Percentiles rank a stretch among this genome's conserved stretches.
phyloP scores from a whole-genome alignment of 2,888 invertebrate genomes.

The Zeuzera pyrina region DNA sequence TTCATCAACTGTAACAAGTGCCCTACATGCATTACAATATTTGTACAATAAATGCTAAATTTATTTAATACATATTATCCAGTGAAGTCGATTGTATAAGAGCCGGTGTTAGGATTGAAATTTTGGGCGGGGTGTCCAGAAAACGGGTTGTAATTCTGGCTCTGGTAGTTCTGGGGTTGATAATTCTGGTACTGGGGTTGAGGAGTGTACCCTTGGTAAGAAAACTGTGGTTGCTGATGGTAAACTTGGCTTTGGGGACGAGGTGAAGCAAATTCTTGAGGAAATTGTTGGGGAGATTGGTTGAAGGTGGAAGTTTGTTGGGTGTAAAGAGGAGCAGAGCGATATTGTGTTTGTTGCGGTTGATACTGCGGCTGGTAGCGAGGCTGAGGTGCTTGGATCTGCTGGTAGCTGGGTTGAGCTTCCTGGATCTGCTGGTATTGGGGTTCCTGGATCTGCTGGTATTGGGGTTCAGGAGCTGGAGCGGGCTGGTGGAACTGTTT shows the following conservation, averaged over 20 bases:
- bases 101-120: conserved; percentile 81
- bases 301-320: conserved; percentile 26
- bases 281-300: conserved; percentile 28
- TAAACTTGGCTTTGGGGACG: conserved; percentile 53
- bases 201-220: conserved; percentile 50
- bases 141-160: conserved; percentile 63
- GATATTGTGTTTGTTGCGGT: conserved; percentile 18
- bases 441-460: conserved; percentile 27
- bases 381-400: conserved; percentile 26
- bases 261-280: conserved; percentile 7
- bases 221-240: conserved; percentile 57
- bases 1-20: too few species aligned
- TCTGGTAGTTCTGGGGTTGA: conserved; percentile 35
- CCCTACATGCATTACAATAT: too few species aligned
- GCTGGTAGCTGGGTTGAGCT: conserved; percentile 28
- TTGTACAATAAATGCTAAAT: too few species aligned
- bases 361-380: conserved; percentile 18
- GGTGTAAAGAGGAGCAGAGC: conserved; percentile 25
- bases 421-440: conserved; percentile 25
- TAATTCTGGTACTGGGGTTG: conserved; percentile 35
- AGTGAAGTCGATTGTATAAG: conserved; percentile 84
- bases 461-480: conserved; percentile 26
- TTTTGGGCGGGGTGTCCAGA: conserved; percentile 81
- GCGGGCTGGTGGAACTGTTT: conserved; percentile 37
- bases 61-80: conserved; percentile 53